Conservation (phyloP, 2,797 vertebrate genomes). For the Cuculus canorus region DNA sequence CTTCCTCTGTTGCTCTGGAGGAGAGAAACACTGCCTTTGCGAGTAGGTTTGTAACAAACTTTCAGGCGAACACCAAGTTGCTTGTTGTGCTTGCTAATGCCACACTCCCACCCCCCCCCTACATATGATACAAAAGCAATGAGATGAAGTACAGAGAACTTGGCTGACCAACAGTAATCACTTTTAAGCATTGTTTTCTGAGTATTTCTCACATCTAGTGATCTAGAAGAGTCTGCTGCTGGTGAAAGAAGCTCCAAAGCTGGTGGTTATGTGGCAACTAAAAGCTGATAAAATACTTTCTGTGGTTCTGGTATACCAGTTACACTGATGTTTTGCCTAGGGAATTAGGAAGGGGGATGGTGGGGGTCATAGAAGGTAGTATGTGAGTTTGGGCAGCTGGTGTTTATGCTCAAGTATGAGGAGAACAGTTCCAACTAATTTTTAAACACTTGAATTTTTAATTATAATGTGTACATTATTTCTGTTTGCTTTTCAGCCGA, state of each 20-base stretch:
- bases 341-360: background rate
- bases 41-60: background rate
- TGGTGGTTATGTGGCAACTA: background rate
- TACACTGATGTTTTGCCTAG: background rate
- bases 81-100: background rate
- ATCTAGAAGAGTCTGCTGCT: background rate
- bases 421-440: slow-evolving; percentile 22
- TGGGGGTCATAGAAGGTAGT: background rate
- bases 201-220: background rate
- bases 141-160: background rate
- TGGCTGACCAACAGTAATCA: background rate
- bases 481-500: slow-evolving; percentile 3
- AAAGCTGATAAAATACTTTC: background rate
- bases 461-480: background rate
- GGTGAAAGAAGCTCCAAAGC: background rate
- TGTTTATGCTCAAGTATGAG: background rate
- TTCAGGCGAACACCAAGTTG: background rate
- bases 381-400: background rate
- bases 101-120: background rate
- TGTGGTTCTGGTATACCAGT: background rate
- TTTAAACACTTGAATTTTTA: background rate
- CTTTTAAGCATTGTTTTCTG: background rate
- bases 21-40: background rate
- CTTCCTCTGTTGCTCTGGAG: background rate
- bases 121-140: background rate